phyloP scores from a whole-genome alignment of 2,797 vertebrate genomes.

The Podargus strigoides region DNA sequence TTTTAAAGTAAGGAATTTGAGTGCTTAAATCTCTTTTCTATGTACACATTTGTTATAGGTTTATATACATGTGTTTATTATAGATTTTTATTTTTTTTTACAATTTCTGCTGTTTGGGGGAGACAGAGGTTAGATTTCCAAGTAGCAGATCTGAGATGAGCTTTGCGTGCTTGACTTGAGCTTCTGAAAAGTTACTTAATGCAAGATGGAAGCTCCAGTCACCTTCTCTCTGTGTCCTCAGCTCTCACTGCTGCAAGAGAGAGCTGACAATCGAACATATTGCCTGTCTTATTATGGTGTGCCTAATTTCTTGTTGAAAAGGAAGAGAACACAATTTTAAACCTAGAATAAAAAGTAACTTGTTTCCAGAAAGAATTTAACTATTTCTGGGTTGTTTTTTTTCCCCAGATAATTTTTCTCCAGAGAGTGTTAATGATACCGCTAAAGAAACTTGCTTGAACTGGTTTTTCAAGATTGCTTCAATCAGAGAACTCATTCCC shows the following conservation, averaged over 20 bases:
- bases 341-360: not conserved
- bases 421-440: slow-evolving; percentile 88
- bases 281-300: not conserved
- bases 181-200: not conserved
- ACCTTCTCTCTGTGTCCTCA: not conserved
- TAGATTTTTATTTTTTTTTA: not conserved
- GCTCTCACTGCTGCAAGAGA: not conserved
- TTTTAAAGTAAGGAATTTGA: not conserved
- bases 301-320: not conserved
- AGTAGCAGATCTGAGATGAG: not conserved
- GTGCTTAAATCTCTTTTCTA: not conserved
- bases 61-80: no score
- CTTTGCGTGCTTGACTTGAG: not conserved
- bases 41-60: not conserved
- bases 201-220: not conserved
- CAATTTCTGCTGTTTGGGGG: not conserved
- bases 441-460: slow-evolving; percentile 98
- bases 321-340: not conserved
- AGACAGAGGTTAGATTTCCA: not conserved
- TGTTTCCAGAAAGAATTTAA: not conserved
- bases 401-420: slow-evolving; percentile 84
- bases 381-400: not conserved
- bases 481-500: slow-evolving; percentile 95
- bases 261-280: not conserved
- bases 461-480: slow-evolving; percentile 99